phyloP scores from a whole-genome alignment of 1,140 invertebrate species.

The Trichonephila inaurata region DNA sequence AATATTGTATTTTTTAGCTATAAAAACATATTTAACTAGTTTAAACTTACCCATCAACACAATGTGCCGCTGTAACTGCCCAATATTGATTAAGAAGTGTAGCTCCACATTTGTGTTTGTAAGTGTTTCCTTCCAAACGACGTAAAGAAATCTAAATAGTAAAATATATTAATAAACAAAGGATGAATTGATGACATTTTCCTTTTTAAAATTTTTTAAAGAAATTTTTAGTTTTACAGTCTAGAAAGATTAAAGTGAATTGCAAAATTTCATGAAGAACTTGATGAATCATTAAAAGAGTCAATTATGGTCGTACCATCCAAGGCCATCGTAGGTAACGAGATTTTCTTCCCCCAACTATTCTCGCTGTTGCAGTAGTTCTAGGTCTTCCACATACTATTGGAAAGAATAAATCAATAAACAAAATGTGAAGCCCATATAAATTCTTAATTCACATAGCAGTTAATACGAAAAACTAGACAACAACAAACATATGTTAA shows the following conservation, averaged over 20 bases:
- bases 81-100: slow-evolving; percentile 59
- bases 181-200: too few species aligned
- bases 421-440: too few species aligned
- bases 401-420: neutral
- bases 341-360: slow-evolving; percentile 62
- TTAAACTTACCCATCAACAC: slow-evolving; percentile 57
- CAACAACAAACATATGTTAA: too few species aligned
- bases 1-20: too few species aligned
- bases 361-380: slow-evolving; percentile 18
- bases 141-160: slow-evolving; percentile 46
- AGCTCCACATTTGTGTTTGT: slow-evolving; percentile 68
- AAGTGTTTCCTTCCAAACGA: slow-evolving; percentile 26
- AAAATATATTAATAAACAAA: too few species aligned
- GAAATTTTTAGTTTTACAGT: too few species aligned
- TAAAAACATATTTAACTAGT: neutral
- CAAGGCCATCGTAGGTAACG: slow-evolving; percentile 53
- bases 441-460: too few species aligned
- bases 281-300: too few species aligned
- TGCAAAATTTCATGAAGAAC: too few species aligned
- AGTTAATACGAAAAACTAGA: too few species aligned
- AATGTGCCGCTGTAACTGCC: slow-evolving; percentile 69
- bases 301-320: slow-evolving; percentile 35
- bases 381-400: slow-evolving; percentile 50
- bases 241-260: too few species aligned
- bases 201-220: too few species aligned